Base-by-base conservation (phyloP, 2,113 vertebrate species). In the Mirounga angustirostris region DNA sequence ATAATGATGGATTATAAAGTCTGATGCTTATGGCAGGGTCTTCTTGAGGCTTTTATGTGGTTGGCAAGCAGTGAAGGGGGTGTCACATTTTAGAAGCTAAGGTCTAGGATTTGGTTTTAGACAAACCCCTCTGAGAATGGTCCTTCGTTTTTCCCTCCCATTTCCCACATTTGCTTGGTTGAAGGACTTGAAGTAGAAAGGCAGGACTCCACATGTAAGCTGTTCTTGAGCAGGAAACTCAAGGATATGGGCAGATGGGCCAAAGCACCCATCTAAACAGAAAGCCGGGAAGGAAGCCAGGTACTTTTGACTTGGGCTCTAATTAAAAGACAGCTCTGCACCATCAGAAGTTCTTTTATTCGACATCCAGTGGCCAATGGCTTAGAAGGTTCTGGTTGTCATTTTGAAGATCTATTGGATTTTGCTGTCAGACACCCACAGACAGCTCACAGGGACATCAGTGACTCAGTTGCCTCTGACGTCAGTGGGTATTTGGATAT, bases 371-470 rank as follows among this genome's bases (percentile, higher is more conserved):
- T 61, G 30, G 43, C 74, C 61, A 67, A 8, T 30, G 40, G 40
- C 67, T 74, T 58, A 63, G 71, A 89, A 30, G 54, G 58, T 33
- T 80, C 82, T 91, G 30, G 79, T 59, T 80, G 46, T 89, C 69
- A 40, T 96, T 95, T 97, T 94, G 83, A 81, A 96, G 92, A 63
- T 58, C n/a, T 33, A n/a, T 50, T 71, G 71, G 50, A 40, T 61
- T 93, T 79, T 94, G 33, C 56, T 74, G 69, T 95, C 33, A 65
- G 91, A 65, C 59, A 56, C 85, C 7, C 52, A 2, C 84, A 80
- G 50, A 54, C 40, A 95, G 21, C 67, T 67, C 74, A 22, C 40
- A 63, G 67, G 54, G 90, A n/a, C 21, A 0, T 54, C 7, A 40
- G 73, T 91, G 95, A 85, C 81, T 94, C 82, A 50, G 40, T 87